phyloP scores from a whole-genome alignment of 2,797 vertebrate genomes.

The Lerista edwardsae region DNA sequence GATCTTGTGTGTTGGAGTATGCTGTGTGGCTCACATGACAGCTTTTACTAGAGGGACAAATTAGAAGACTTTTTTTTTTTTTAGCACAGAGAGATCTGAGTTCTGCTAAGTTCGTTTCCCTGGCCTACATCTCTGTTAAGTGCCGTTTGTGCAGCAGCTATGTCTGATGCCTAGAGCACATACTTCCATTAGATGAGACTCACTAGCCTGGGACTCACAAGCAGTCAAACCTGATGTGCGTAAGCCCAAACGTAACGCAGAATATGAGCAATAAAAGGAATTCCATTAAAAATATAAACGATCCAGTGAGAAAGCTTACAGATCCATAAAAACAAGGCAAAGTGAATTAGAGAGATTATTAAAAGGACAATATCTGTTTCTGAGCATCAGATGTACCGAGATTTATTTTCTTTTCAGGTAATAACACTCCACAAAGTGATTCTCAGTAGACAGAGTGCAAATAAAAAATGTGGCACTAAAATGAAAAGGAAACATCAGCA shows the following conservation, averaged over 20 bases:
- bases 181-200: slow-evolving; percentile 45
- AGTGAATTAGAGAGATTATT: slow-evolving; percentile 65
- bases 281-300: slow-evolving; percentile 62
- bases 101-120: slow-evolving; percentile 2
- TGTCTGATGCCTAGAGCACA: slow-evolving; percentile 37
- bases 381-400: slow-evolving; percentile 44
- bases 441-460: slow-evolving; percentile 49
- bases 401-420: not conserved
- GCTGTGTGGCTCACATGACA: not conserved
- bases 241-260: slow-evolving; percentile 55
- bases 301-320: slow-evolving; percentile 55
- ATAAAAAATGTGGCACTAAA: slow-evolving; percentile 44
- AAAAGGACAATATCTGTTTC: slow-evolving; percentile 59
- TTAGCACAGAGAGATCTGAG: not conserved
- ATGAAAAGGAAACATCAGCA: slow-evolving; percentile 44
- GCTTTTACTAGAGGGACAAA: not conserved
- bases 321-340: slow-evolving; percentile 47
- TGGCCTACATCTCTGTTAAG: rapidly evolving
- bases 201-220: slow-evolving; percentile 41
- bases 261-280: slow-evolving; percentile 67
- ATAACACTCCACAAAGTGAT: slow-evolving; percentile 27
- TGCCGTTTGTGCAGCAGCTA: slow-evolving; percentile 9
- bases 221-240: slow-evolving; percentile 39
- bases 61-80: not conserved
- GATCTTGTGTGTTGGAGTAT: not conserved